Base-by-base conservation (phyloP, 2,888 invertebrate species). In the Troilus luridus region DNA sequence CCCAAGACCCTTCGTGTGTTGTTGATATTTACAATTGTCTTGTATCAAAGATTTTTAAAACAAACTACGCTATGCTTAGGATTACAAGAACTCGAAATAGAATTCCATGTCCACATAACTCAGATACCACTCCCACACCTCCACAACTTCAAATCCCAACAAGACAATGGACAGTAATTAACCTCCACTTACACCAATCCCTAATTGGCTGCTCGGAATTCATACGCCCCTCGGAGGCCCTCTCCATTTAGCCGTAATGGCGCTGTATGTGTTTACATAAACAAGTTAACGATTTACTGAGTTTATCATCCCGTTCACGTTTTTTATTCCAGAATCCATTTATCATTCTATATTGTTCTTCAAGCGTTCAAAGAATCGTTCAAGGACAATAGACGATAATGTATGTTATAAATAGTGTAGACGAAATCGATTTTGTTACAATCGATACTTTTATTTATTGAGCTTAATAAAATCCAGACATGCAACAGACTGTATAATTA, bases 101-200 rank as follows among this genome's bases (percentile, higher is more conserved):
- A 67, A 27, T 27, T 24, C 27, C 17, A 27, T 14, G 24, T 27
- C 5, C 27, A 27, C 72, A 27, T 77, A 41, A 77, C 72, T 41
- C 72, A 17, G 17, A 41, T 41, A 27, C 72, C 72, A 77, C 72
- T 0, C 17, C 72, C 41, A 77, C 72, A 77, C 72, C 41, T 77
- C 72, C 27, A 77, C 27, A 77, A 77, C 41, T 77, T 77, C 72
- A 77, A 77, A 77, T 77, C 41, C 72, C 11, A 77, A 77, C 72
- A 77, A 41, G 72, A 77, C 72, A 77, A 77, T 77, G 72, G 72
- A 19, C 27, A 41, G 72, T 77, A 77, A 77, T 77, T 77, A 77
- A 77, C 27, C 72, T 19, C 72, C 72, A 41, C 72, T 77, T 77
- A 41, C 72, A 77, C 8, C 27, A 77, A 77, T 77, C 9, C 27